These are phyloP conservation scores for zebrafish (Danio rerio) DNA, from an alignment of 2,113 vertebrate genomes.

Conservation along the genomic window GRCz12tu NC_133178.1:41289501-41290000, in stretches of 20 bases:
- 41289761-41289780: constrained; percentile 55
- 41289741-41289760: constrained; percentile 50
- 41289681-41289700: constrained; percentile 14
- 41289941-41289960: background rate
- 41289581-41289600: background rate
- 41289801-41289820: constrained; percentile 55
- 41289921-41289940: background rate
- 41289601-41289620: background rate
- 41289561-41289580: background rate
- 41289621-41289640: background rate
- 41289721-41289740: constrained; percentile 46
- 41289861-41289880: constrained; percentile 21
- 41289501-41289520: too few relatives aligned
- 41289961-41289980: too few relatives aligned
- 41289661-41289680: background rate
- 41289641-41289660: background rate
- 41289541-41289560: too few relatives aligned
- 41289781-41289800: constrained; percentile 55
- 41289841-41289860: background rate
- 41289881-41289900: background rate
- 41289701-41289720: constrained; percentile 17
- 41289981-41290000: too few relatives aligned
- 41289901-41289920: background rate
- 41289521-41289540: too few relatives aligned
- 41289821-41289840: constrained; percentile 49